phyloP scores from a whole-genome alignment of 2,888 invertebrate genomes.

The Rhingia campestris region DNA sequence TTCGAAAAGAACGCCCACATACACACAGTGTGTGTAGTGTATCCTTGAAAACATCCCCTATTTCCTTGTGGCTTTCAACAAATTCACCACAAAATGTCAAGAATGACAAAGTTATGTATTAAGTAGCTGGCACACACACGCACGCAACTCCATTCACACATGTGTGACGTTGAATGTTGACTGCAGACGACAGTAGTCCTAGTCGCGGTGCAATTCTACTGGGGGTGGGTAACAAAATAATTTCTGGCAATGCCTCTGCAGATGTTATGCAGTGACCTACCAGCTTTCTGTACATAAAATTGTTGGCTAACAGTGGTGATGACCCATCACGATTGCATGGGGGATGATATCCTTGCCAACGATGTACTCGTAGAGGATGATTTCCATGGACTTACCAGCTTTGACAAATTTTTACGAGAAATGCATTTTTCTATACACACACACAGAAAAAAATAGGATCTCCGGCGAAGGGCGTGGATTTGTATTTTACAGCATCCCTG shows the following conservation, averaged over 20 bases:
- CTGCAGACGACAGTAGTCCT: constrained; percentile 23
- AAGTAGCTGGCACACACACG: constrained; percentile 55
- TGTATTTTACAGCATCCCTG: background rate
- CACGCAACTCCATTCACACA: constrained; percentile 38
- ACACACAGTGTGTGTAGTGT: constrained; percentile 23
- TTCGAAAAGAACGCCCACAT: constrained; percentile 63
- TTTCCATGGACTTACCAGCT: constrained; percentile 34
- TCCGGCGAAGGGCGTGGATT: constrained; percentile 37
- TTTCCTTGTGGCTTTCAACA: constrained; percentile 81
- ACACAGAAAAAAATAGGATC: background rate
- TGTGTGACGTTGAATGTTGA: constrained; percentile 73
- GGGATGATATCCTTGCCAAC: background rate
- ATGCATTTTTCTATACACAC: background rate
- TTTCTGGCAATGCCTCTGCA: constrained; percentile 62
- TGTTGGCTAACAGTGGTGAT: constrained; percentile 15
- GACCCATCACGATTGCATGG: background rate
- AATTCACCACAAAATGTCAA: constrained; percentile 83
- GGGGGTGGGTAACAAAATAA: background rate
- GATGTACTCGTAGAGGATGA: background rate
- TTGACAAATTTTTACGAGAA: constrained; percentile 16
- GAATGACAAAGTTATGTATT: constrained; percentile 78
- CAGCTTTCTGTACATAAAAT: constrained; percentile 48
- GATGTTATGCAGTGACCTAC: constrained; percentile 35
- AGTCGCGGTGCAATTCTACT: background rate
- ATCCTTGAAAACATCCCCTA: constrained; percentile 75